Base-by-base conservation (phyloP, 2,888 invertebrate genomes). In the Synergus laeviventris region DNA sequence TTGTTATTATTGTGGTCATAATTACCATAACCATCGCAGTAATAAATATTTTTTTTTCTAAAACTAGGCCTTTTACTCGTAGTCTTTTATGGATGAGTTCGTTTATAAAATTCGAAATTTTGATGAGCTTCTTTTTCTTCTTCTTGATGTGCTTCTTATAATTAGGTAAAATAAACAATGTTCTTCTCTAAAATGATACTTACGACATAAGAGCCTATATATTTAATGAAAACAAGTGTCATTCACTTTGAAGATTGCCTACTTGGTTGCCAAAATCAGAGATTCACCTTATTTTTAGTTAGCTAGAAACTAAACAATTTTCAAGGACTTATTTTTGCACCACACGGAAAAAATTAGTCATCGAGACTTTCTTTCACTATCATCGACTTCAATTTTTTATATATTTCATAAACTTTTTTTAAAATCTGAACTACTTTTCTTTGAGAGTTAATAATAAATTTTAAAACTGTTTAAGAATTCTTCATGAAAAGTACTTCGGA, bases 191-290 rank as follows among this genome's bases (percentile, higher is more conserved):
- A 59, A 59, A 24, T 59, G 12, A 59, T 59, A 24, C 59, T 24
- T 11, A 18, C 9, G 9, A 54, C 18, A 14, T 59, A 14, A 14
- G 59, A 59, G 59, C 18, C 24, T 59, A 14, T 59, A 14, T 59
- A 56, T 59, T 24, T 24, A 24, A 24, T 21, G 14, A 24, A 59
- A 59, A 59, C 21, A 59, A 59, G 59, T 59, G 59, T 59, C 59
- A 59, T 59, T 59, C 59, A 59, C 59, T 59, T 24, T 59, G 14
- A 59, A 59, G 24, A 59, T 59, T 59, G 5, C 14, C 59, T 59
- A 21, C 24, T 59, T 14, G 59, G 59, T 24, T 59, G 59, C 59
- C 24, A 24, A 59, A 21, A 59, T 59, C 24, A 59, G 59, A 59
- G 59, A 21, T 24, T 21, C 18, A 4, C 59, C 59, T 11, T 59